Evolutionary conservation across 2,113 vertebrate genomes (phyloP).

Genomic region (Nymphicus hollandicus): DNA sequence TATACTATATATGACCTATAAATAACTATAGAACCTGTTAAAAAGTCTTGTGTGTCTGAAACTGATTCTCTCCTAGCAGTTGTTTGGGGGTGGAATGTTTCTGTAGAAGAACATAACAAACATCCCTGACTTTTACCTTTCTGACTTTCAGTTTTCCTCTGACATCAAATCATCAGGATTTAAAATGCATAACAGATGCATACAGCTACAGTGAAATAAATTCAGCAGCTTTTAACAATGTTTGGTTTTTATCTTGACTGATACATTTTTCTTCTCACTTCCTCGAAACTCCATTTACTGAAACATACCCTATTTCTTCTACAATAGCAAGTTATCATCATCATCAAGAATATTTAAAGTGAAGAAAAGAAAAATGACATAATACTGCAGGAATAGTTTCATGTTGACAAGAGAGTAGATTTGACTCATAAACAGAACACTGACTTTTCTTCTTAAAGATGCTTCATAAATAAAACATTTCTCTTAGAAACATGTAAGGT

Average conservation of each 20-base stretch:
- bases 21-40: not conserved
- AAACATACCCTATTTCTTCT: not conserved
- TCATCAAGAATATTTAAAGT: not conserved
- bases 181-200: not conserved
- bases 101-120: not conserved
- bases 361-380: not conserved
- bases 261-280: not conserved
- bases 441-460: not conserved
- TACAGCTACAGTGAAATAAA: not conserved
- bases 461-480: constrained; percentile 4
- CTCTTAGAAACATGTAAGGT: not conserved
- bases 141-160: not conserved
- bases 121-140: not conserved
- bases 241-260: not conserved
- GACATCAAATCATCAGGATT: not conserved
- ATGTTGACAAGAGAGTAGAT: not conserved
- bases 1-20: not conserved
- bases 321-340: not conserved
- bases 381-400: not conserved
- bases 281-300: not conserved
- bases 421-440: not conserved
- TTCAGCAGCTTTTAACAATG: not conserved
- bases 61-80: not conserved
- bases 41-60: not conserved
- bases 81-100: not conserved